Evolutionary conservation across 2,797 vertebrate genomes (phyloP).

Genomic region (Passerculus sandwichensis): DNA sequence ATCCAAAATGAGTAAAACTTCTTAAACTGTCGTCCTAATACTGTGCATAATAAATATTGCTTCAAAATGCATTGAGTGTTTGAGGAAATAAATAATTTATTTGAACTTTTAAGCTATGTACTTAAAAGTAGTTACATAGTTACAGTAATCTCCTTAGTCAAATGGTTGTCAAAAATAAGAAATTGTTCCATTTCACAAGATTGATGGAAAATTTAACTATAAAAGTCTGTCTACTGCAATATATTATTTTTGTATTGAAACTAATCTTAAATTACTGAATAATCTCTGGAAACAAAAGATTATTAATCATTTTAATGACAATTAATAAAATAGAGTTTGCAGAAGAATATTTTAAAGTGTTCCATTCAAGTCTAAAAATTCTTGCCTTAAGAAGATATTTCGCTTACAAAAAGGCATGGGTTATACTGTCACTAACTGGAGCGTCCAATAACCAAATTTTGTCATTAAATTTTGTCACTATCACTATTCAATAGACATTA

Average conservation of each 20-base stretch:
- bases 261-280: background rate
- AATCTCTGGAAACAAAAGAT: background rate
- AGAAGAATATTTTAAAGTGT: background rate
- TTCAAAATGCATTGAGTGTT: background rate
- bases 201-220: background rate
- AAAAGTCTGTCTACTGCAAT: background rate
- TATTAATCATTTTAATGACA: background rate
- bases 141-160: background rate
- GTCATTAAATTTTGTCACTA: background rate
- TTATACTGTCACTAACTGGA: background rate
- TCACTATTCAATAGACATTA: background rate
- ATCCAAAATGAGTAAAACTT: background rate
- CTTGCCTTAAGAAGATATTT: background rate
- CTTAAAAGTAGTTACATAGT: background rate
- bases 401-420: background rate
- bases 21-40: background rate
- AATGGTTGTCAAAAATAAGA: background rate
- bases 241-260: constrained; percentile 1
- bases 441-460: background rate
- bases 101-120: background rate
- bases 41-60: background rate
- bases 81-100: constrained; percentile 7
- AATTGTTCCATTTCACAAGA: background rate
- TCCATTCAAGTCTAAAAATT: background rate
- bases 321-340: background rate